Conservation (phyloP, 2,113 vertebrate species). For the Nyctereutes procyonoides region DNA sequence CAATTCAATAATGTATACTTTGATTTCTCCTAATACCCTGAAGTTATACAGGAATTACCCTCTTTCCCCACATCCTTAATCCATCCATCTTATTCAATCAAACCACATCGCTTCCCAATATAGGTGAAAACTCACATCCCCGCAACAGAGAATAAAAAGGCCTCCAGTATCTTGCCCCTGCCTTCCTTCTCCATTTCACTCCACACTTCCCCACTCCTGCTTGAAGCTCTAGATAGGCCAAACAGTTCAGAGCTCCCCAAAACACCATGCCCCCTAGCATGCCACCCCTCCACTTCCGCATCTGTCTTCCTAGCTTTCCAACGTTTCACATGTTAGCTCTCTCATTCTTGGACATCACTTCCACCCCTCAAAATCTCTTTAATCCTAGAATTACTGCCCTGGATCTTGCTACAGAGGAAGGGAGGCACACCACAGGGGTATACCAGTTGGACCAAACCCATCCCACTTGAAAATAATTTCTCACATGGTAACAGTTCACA, state of each 20-base stretch:
- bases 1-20: accelerated
- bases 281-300: background rate
- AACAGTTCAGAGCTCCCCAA: background rate
- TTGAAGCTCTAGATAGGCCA: background rate
- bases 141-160: background rate
- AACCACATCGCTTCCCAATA: background rate
- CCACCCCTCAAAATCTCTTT: background rate
- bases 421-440: accelerated
- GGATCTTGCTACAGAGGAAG: background rate
- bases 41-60: background rate
- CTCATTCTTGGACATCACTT: background rate
- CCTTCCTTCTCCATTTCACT: background rate
- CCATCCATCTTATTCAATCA: background rate
- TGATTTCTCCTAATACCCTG: background rate
- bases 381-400: background rate
- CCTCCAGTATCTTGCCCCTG: background rate
- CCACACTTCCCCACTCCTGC: background rate
- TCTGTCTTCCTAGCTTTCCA: background rate
- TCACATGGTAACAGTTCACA: background rate
- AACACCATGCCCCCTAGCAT: background rate
- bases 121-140: background rate
- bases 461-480: background rate
- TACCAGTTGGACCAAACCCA: background rate
- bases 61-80: background rate
- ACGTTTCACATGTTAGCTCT: background rate